Evolutionary conservation across 2,113 vertebrate species (phyloP).

Genomic region (Desmodus rotundus): DNA sequence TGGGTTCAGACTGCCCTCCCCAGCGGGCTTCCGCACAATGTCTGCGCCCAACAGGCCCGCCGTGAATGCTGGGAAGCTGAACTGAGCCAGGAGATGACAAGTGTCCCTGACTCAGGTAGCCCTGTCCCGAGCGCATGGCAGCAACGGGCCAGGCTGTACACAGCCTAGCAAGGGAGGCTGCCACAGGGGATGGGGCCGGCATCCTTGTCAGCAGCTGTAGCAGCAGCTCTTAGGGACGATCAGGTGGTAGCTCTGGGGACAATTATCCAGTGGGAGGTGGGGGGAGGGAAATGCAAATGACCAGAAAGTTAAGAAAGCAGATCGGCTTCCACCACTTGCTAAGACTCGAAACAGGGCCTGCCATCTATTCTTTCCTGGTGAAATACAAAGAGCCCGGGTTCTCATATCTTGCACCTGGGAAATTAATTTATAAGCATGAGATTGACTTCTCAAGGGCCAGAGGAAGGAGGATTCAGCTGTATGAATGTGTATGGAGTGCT

Average conservation of each 20-base stretch:
- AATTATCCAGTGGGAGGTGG: background rate
- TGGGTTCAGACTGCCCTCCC: background rate
- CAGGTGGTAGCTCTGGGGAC: background rate
- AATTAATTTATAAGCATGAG: background rate
- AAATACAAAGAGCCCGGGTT: background rate
- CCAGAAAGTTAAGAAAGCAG: background rate
- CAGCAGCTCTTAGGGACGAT: background rate
- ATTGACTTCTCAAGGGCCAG: background rate
- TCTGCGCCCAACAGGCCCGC: background rate
- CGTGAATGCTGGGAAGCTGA: rapidly evolving
- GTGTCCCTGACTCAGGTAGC: background rate
- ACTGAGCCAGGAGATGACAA: background rate
- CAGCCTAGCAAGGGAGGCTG: no score
- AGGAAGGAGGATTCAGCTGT: background rate
- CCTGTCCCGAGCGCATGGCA: background rate
- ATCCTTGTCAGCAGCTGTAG: background rate
- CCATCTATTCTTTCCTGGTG: background rate
- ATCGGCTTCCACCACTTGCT: background rate
- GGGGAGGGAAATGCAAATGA: background rate
- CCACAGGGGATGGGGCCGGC: background rate
- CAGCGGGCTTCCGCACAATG: rapidly evolving
- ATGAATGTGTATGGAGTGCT: background rate
- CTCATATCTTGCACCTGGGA: background rate
- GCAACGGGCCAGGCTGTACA: background rate
- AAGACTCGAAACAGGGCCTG: background rate